Evolutionary conservation across 2,113 vertebrate species (phyloP).

Genomic region (Etheostoma spectabile): DNA sequence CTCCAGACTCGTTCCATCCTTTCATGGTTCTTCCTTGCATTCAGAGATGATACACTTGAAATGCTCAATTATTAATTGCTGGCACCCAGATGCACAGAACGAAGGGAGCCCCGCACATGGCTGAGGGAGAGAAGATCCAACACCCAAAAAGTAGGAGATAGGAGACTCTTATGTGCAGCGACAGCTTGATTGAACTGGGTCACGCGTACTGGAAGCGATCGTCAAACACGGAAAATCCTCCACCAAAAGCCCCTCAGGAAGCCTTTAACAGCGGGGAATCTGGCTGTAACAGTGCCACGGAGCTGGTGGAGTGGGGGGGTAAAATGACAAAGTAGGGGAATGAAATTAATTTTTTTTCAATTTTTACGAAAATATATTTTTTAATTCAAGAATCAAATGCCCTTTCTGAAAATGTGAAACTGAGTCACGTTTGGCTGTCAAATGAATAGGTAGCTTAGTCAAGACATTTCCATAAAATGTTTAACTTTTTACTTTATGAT

Average conservation of each 20-base stretch:
- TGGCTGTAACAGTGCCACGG: constrained; percentile 12
- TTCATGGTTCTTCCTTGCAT: constrained; percentile 20
- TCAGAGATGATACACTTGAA: constrained; percentile 43
- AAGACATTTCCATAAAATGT: not conserved
- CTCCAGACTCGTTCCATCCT: constrained; percentile 24
- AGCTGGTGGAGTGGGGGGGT: not conserved
- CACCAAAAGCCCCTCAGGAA: constrained; percentile 23
- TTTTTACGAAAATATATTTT: not conserved
- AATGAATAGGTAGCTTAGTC: not conserved
- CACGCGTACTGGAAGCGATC: constrained; percentile 61
- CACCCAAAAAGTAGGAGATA: constrained; percentile 39
- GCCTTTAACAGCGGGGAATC: constrained; percentile 39
- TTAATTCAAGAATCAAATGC: constrained; percentile 6
- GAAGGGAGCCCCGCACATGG: constrained; percentile 24
- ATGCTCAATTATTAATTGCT: constrained; percentile 75
- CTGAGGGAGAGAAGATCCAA: constrained; percentile 26
- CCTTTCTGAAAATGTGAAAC: not conserved
- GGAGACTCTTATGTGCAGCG: constrained; percentile 49
- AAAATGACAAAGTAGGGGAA: not conserved
- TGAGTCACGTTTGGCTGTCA: not conserved
- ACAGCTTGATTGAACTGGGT: constrained; percentile 85
- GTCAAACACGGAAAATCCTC: constrained; percentile 54
- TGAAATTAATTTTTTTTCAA: too few species aligned
- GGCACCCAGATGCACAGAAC: constrained; percentile 18
- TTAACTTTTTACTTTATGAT: not conserved